Conservation (phyloP, 2,888 invertebrate genomes). For the Orthosia cruda region DNA sequence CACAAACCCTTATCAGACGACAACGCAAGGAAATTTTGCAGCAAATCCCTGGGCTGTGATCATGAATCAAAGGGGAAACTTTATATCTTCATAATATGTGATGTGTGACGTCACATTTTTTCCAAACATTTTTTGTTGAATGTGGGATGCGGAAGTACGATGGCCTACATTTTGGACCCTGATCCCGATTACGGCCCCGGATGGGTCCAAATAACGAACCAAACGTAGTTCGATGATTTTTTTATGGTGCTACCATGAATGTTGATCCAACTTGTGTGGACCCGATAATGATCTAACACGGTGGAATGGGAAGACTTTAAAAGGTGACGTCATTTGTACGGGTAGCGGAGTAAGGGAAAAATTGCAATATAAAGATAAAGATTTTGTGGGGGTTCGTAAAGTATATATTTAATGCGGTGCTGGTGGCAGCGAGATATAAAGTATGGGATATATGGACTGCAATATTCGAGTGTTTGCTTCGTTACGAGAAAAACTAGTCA, state of each 20-base stretch:
- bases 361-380: conserved; percentile 51
- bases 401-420: conserved; percentile 29
- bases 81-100: conserved; percentile 57
- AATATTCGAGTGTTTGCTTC: conserved; percentile 27
- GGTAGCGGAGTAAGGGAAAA: conserved; percentile 21
- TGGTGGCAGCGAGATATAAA: conserved; percentile 36
- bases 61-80: conserved; percentile 55
- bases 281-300: conserved; percentile 41
- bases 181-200: conserved; percentile 54
- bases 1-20: conserved; percentile 47
- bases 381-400: conserved; percentile 54
- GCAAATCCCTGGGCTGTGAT: conserved; percentile 43
- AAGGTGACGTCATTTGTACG: conserved; percentile 46
- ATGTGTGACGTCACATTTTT: conserved; percentile 57
- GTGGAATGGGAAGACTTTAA: conserved; percentile 42
- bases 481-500: conserved; percentile 15
- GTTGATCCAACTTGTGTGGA: conserved; percentile 33
- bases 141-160: conserved; percentile 47
- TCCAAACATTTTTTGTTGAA: conserved; percentile 58
- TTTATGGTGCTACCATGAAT: conserved; percentile 45
- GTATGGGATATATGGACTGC: conserved; percentile 17
- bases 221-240: conserved; percentile 48
- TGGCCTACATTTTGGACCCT: conserved; percentile 61
- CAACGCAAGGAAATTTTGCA: conserved; percentile 29
- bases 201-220: conserved; percentile 54